Conservation (phyloP, 1,140 invertebrate genomes). For the Drosophila navojoa region DNA sequence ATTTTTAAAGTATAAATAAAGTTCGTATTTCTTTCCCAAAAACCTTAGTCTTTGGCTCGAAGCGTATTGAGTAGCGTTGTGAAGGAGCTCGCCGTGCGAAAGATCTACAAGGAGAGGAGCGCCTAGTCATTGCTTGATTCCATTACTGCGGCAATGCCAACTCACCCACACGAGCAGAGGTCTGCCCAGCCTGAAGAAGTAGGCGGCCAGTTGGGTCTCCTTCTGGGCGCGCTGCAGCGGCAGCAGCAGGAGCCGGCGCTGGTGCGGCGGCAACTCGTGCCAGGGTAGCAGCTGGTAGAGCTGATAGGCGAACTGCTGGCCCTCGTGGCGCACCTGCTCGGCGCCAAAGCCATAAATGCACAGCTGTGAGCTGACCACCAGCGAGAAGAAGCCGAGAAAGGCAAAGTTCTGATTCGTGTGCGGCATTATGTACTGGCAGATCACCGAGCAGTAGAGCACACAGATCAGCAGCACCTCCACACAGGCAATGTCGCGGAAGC, state of each 20-base stretch:
- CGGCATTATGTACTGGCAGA: slow-evolving; percentile 63
- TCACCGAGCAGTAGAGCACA: slow-evolving; percentile 58
- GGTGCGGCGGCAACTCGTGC: slow-evolving; percentile 26
- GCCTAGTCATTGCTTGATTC: no score
- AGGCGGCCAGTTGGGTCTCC: slow-evolving; percentile 43
- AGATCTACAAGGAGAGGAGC: slow-evolving; percentile 28
- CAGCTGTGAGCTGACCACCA: slow-evolving; percentile 62
- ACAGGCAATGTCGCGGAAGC: slow-evolving; percentile 53
- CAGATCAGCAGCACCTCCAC: slow-evolving; percentile 61
- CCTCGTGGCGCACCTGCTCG: slow-evolving; percentile 59
- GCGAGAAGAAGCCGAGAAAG: slow-evolving; percentile 62
- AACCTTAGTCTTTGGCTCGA: slow-evolving; percentile 14
- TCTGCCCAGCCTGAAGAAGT: slow-evolving; percentile 54
- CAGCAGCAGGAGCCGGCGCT: slow-evolving; percentile 40
- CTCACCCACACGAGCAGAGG: slow-evolving; percentile 61
- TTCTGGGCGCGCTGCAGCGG: slow-evolving; percentile 49
- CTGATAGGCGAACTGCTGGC: slow-evolving; percentile 27
- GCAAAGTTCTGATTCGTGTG: slow-evolving; percentile 59
- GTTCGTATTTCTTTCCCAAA: no score
- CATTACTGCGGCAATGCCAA: no score
- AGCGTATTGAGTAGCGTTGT: slow-evolving; percentile 56
- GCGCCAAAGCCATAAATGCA: slow-evolving; percentile 61
- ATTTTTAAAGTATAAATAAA: no score
- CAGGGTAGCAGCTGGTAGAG: slow-evolving; percentile 51
- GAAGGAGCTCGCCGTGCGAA: slow-evolving; percentile 60